Base-by-base conservation (phyloP, 2,888 invertebrate genomes). In the Calameuta pallipes region DNA sequence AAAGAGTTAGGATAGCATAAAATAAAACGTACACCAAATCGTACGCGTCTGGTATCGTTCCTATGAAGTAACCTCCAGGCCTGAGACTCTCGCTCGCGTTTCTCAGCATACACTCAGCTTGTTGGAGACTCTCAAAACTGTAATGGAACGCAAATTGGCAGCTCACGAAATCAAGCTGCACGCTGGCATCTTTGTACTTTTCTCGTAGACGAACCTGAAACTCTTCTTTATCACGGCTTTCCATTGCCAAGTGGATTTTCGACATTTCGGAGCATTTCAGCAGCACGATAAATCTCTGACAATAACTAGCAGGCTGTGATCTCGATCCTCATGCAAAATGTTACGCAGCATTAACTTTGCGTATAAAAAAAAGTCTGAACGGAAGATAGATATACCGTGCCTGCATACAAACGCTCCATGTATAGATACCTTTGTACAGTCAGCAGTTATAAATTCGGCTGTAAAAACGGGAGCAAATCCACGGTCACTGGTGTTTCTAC, bases 81-180 rank as follows among this genome's bases (percentile, higher is more conserved):
- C 94, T 94, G 33, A 99, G 93, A 90, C 96, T 96, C 90, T 98
- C 98, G 11, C 98, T 95, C 12, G 97, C 97, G 93, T 99, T 99
- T 80, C 94, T 94, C 11, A 99, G 92, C 98, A 99, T 98, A 89
- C 96, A 95, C 89, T 97, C 95, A 0, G 98, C 98, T 92, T 99
- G 98, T 6, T 93, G 92, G 80, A 97, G 92, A 79, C 96, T 96
- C 92, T 98, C 98, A 92, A 98, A 99, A 88, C 97, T 96, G 90
- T 99, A 99, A 92, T 99, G 99, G 90, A 99, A 96, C 34, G 98
- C 97, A 94, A 99, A 99, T 92, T 99, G 99, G 90, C 98, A 98
- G 90, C 98, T 98, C 1, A 97, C 97, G 71, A 99, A 89, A 91
- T 99, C 97, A 87, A 99, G 94, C 86, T 94, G 94, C 79, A 96